These are phyloP conservation scores for Peromyscus polionotus DNA, from an alignment of 2,113 vertebrate species.

Conservation along the genomic window DNA sequence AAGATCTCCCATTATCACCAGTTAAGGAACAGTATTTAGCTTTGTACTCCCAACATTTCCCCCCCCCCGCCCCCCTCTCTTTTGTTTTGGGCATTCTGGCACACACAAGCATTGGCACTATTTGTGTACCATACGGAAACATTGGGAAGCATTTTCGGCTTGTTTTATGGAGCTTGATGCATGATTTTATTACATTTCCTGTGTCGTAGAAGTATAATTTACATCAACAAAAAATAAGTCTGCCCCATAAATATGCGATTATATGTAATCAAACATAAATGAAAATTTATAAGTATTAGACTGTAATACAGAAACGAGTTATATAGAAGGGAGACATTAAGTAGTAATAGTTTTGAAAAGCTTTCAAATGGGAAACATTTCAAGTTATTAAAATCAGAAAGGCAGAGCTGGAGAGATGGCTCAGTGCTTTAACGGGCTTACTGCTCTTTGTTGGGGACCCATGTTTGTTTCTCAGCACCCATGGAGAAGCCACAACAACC, in stretches of 20 bases:
- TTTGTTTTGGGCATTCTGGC: background rate
- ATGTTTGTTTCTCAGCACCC: background rate
- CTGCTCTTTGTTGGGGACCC: background rate
- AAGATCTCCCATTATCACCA: background rate
- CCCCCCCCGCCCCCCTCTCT: background rate
- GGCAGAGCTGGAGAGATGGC: background rate
- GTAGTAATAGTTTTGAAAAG: slow-evolving; percentile 26
- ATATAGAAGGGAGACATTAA: background rate
- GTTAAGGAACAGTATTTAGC: background rate
- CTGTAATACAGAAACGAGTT: background rate
- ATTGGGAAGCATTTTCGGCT: background rate
- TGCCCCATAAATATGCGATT: background rate
- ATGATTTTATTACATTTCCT: background rate
- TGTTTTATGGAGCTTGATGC: background rate
- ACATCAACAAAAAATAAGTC: background rate
- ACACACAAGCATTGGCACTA: background rate
- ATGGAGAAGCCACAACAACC: background rate
- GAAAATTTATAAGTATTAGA: background rate
- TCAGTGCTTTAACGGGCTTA: background rate
- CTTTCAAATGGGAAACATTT: slow-evolving; percentile 4
- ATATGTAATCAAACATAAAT: slow-evolving; percentile 17
- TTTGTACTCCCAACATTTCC: background rate
- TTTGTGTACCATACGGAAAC: background rate
- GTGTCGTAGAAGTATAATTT: background rate
- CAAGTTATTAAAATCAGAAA: slow-evolving; percentile 20